Conservation (phyloP, 2,113 vertebrate genomes). For the Cephalophus harveyi region DNA sequence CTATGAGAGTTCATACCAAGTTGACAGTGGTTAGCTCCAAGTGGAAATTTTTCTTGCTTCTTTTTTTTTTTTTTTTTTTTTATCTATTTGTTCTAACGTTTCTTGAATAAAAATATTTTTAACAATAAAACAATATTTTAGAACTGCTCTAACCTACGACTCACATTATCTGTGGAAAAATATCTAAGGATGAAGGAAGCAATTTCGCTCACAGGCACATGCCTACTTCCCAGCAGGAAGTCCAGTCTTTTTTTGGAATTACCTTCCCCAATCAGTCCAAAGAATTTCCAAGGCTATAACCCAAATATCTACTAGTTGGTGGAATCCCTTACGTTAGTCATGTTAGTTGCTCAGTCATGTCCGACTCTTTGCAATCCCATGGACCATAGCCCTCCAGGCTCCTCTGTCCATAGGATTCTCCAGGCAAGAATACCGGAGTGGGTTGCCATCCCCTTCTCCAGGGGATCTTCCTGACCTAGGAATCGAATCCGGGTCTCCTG, state of each 20-base stretch:
- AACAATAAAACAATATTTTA: not conserved
- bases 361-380: not conserved
- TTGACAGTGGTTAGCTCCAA: not conserved
- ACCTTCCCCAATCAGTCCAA: not conserved
- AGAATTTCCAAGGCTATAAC: not conserved
- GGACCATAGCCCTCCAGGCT: not conserved
- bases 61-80: not conserved
- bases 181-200: not conserved
- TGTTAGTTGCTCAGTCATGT: not conserved
- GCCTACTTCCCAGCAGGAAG: not conserved
- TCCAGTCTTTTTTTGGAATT: not conserved
- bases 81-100: not conserved
- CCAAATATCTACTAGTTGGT: not conserved
- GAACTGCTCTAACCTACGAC: not conserved
- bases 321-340: not conserved
- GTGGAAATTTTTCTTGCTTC: not conserved
- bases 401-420: not conserved
- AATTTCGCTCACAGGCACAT: not conserved
- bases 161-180: not conserved
- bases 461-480: not conserved
- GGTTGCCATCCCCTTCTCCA: not conserved
- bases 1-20: not conserved
- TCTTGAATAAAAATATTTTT: constrained; percentile 35
- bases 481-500: not conserved
- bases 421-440: not conserved